Conservation (phyloP, 37 sponge, comb jelly and placozoan species). For the Cladorhizidae sp. region DNA sequence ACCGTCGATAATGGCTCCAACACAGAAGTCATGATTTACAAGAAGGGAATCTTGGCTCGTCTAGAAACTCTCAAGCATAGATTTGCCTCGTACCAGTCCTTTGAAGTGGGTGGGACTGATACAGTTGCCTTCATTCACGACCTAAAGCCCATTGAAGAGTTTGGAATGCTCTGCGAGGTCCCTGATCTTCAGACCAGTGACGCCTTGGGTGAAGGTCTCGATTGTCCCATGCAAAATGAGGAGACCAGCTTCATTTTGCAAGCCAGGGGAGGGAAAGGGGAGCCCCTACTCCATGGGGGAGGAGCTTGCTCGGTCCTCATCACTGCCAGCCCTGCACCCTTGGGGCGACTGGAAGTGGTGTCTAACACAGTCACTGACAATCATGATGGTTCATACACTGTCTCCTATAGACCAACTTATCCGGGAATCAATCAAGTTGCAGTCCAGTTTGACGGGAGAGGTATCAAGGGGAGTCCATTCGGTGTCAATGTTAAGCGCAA, state of each 20-base stretch:
- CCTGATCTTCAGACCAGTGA: conserved; percentile 27
- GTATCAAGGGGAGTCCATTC: conserved; percentile 39
- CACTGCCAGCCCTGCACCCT: not conserved
- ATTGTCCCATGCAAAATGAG: conserved; percentile 26
- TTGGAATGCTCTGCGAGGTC: conserved; percentile 31
- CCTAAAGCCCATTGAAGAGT: not conserved
- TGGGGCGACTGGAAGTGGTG: not conserved
- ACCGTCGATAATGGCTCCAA: conserved; percentile 34
- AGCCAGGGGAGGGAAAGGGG: not conserved
- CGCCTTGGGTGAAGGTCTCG: conserved; percentile 12
- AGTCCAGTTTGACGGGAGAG: conserved; percentile 14
- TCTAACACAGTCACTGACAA: conserved; percentile 29
- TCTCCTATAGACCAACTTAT: conserved; percentile 21
- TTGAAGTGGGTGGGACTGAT: conserved; percentile 23
- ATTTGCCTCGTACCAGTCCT: not conserved
- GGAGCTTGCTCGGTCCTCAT: conserved; percentile 15
- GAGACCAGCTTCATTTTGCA: conserved; percentile 17
- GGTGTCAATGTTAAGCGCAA: conserved; percentile 33
- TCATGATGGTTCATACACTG: conserved; percentile 46
- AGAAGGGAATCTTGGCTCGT: conserved; percentile 28
- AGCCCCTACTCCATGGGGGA: conserved; percentile 35
- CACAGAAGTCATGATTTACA: conserved; percentile 34
- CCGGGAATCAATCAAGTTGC: conserved; percentile 18
- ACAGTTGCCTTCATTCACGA: conserved; percentile 8
- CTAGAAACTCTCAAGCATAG: conserved; percentile 6